Conservation (phyloP, 2,113 vertebrate genomes). For the Trichomycterus rosablanca region DNA sequence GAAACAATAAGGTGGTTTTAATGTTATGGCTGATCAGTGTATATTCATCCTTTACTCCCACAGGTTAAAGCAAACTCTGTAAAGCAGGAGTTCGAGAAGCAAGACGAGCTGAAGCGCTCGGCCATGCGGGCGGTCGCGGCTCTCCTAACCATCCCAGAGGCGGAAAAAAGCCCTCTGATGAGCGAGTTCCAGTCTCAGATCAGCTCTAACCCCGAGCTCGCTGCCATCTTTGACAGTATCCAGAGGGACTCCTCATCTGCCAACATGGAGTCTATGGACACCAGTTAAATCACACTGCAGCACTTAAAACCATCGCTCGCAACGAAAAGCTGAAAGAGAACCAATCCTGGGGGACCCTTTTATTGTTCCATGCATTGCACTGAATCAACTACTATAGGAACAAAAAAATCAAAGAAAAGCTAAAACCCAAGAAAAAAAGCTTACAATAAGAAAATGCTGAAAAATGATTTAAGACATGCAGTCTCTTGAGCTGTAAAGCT, state of each 20-base stretch:
- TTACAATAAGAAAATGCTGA: constrained; percentile 66
- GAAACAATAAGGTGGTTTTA: too few species aligned
- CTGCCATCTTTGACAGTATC: constrained; percentile 97
- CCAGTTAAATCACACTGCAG: constrained; percentile 73
- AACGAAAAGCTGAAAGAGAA: constrained; percentile 44
- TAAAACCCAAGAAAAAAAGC: constrained; percentile 43
- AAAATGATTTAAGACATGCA: constrained; percentile 48
- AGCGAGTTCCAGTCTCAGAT: constrained; percentile 98
- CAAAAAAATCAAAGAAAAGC: constrained; percentile 60
- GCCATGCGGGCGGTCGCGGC: constrained; percentile 98
- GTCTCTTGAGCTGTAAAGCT: constrained; percentile 66
- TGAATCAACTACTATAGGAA: constrained; percentile 81
- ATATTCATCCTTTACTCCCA: too few species aligned
- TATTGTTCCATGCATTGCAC: constrained; percentile 86
- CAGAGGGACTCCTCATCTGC: constrained; percentile 95
- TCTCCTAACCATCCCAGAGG: constrained; percentile 95
- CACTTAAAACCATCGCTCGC: constrained; percentile 46
- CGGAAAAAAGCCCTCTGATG: constrained; percentile 97
- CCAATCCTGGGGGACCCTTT: constrained; percentile 67
- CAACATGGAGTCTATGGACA: constrained; percentile 99
- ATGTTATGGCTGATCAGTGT: too few species aligned
- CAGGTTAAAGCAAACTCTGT: constrained; percentile 98
- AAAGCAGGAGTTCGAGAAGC: constrained; percentile 98
- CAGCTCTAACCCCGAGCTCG: constrained; percentile 96
- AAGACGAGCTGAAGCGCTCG: constrained; percentile 95